Base-by-base conservation (phyloP, 2,113 vertebrate genomes). In the Epinephelus fuscoguttatus region DNA sequence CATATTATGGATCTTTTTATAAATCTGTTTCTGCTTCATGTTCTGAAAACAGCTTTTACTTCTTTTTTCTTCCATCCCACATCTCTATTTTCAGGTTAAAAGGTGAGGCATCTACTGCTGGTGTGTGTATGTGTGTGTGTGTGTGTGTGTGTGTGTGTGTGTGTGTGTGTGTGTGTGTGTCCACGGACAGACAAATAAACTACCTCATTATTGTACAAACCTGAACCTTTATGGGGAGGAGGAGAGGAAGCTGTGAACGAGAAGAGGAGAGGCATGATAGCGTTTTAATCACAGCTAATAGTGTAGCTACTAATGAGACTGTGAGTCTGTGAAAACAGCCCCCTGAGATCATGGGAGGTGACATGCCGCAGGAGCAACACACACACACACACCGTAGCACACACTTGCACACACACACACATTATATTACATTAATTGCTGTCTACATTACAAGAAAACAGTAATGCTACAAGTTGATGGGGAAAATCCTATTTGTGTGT, bases 211-310 rank as follows among this genome's bases (percentile, higher is more conserved):
- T 81, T 33, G 23, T 12, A 25, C 77, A 50, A 30, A 30, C 30
- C 33, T 67, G 47, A 37, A 12, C 49, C 56, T 70, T 66, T 60
- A 63, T 57, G 53, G 49, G 56, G 62, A 73, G 40, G 59, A 63
- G 40, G 18, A 60, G 47, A 82, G 80, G 73, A 76, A 76, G 74
- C 56, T 73, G 69, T 80, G 70, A 78, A 37, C 71, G 81, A 55
- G 63, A 85, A 70, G 25, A 87, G 77, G 42, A 75, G 17, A n/a
- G 49, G 11, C 78, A 61, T 85, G 79, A 89, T 70, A 84, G 74
- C 56, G 21, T 74, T 87, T 88, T 91, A 85, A 88, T 89, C 53
- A 80, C 52, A 70, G 53, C 47, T 81, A 67, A 84, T 81, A 74
- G 18, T 21, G 56, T 10, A 13, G 47, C 74, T 66, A 15, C 76